phyloP scores from a whole-genome alignment of 2,888 invertebrate genomes.

The Archips crataeganus region DNA sequence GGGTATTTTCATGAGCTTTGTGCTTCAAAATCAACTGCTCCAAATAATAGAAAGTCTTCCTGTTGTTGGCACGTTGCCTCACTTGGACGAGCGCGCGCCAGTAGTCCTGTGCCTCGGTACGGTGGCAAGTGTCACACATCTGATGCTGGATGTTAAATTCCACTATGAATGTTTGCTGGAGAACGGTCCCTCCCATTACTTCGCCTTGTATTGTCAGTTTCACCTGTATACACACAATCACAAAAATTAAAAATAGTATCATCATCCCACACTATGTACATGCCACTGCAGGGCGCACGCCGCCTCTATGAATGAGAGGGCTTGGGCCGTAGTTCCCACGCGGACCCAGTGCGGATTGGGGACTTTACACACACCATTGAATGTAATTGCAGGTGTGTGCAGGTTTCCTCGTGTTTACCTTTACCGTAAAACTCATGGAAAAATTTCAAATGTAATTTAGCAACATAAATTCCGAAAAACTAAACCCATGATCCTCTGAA shows the following conservation, averaged over 20 bases:
- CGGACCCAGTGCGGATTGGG: too few species aligned
- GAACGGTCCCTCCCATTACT: conserved; percentile 94
- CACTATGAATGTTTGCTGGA: conserved; percentile 98
- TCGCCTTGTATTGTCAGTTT: conserved; percentile 98
- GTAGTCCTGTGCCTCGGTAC: conserved; percentile 98
- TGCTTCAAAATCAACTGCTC: conserved; percentile 99
- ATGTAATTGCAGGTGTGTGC: too few species aligned
- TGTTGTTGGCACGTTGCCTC: conserved; percentile 94
- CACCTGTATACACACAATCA: conserved; percentile 74
- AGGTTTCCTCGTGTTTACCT: too few species aligned
- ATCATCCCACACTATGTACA: too few species aligned
- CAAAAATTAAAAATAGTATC: background rate
- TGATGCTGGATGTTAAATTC: conserved; percentile 96
- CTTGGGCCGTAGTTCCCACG: too few species aligned
- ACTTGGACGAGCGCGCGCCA: conserved; percentile 98
- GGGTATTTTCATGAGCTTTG: conserved; percentile 94
- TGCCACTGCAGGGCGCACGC: too few species aligned
- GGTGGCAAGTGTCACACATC: conserved; percentile 99
- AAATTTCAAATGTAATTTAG: too few species aligned
- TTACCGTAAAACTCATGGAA: too few species aligned
- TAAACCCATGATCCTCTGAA: too few species aligned
- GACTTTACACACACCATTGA: too few species aligned
- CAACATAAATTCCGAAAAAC: too few species aligned
- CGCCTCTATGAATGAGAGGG: too few species aligned
- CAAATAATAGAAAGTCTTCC: conserved; percentile 98